These are phyloP conservation scores for Tauraco erythrolophus DNA, from an alignment of 2,113 vertebrate species.

Conservation along the genomic window DNA sequence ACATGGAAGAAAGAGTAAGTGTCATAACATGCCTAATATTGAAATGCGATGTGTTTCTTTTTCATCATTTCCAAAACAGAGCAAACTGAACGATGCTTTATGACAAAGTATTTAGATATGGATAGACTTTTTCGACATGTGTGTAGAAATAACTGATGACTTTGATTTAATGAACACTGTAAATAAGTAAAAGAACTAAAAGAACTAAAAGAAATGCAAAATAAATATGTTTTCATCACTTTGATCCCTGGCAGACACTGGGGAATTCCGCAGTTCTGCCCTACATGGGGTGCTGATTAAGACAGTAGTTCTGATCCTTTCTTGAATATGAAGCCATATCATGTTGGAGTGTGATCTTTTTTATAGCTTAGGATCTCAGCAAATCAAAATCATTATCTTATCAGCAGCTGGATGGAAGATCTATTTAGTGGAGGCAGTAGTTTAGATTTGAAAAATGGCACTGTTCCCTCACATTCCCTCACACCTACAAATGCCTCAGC, in stretches of 20 bases:
- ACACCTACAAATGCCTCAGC: background rate
- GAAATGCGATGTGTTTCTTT: background rate
- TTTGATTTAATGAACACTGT: background rate
- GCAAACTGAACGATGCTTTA: background rate
- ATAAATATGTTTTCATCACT: background rate
- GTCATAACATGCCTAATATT: conserved; percentile 28
- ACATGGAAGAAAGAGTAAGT: background rate
- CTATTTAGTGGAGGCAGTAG: background rate
- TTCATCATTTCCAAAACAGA: background rate
- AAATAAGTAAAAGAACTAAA: background rate
- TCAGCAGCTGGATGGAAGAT: background rate
- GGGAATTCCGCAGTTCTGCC: background rate
- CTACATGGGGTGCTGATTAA: background rate
- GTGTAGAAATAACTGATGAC: background rate
- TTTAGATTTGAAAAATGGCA: background rate
- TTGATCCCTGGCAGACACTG: background rate
- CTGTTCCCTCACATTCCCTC: background rate
- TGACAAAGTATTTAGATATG: background rate
- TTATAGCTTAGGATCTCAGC: background rate
- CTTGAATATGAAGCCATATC: background rate
- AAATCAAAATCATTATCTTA: background rate
- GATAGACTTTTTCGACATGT: background rate
- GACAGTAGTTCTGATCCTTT: background rate
- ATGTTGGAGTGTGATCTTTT: background rate
- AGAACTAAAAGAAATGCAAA: background rate